Evolutionary conservation across 2,113 vertebrate genomes (phyloP), one percentile per base, ranked within the genome.

Genomic region (Globicephala melas): DNA sequence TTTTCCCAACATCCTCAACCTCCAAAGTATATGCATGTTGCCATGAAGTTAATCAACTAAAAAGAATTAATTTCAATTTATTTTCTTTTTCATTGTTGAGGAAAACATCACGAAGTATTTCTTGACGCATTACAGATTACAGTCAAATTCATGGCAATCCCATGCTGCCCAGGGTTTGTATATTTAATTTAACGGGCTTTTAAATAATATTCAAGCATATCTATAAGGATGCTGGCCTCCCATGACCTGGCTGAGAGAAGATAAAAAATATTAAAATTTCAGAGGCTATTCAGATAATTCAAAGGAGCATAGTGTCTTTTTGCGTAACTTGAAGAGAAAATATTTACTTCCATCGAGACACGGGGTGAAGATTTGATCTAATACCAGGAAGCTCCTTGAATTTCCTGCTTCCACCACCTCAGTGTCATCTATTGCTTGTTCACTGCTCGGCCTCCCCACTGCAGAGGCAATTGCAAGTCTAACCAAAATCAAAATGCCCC

Each of bases 51-150:
- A 96, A 92, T 97, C 93, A 96, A 89, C 94, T 97, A 80, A 98
- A 92, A 96, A 93, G 33, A 97, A 97, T 92, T 97, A 55, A 97
- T 98, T 97, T 97, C 91, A 65, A 89, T 97, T 96, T 88, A 70
- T 95, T 87, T 91, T 95, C 65, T 94, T 82, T 86, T 63, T 94
- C 81, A 71, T n/a, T 89, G 47, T 89, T 96, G 63, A 94, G 65
- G 58, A 93, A 95, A 98, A 84, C 26, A 84, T 87, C 85, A 91
- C 26, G 18, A 94, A 89, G 21, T 89, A 79, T 93, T 93, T 97
- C 76, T 76, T 89, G 80, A 77, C 81, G 89, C n/a, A 14, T 88
- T 83, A 77, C 28, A 96, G 81, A 85, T 96, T 93, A 93, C 47
- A 94, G 81, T 83, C 71, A 96, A 68, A 82, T 91, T 82, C 65